Percentiles rank a stretch among this genome's conserved stretches.
These are phyloP conservation scores for Sminthopsis crassicaudata DNA, from an alignment of 2,113 vertebrate genomes.

Conservation along the genomic window DNA sequence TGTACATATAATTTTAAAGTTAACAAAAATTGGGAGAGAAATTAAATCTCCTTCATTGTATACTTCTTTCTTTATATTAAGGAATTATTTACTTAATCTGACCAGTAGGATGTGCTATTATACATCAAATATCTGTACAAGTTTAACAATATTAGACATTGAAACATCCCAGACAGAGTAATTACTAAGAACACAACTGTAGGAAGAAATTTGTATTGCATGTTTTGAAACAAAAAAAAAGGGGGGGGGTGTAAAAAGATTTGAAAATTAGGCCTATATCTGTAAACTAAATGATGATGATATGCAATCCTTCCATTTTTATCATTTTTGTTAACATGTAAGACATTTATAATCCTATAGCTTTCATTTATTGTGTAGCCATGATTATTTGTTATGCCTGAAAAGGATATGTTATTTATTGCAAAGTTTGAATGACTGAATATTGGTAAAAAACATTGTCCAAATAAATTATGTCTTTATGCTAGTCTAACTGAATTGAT, in stretches of 20 bases:
- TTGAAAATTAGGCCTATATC: constrained; percentile 22
- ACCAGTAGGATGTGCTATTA: not conserved
- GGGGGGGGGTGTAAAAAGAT: not conserved
- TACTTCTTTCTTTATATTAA: constrained; percentile 61
- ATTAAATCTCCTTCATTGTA: constrained; percentile 19
- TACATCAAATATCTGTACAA: constrained; percentile 6
- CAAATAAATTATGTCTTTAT: not conserved
- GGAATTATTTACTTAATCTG: constrained; percentile 45
- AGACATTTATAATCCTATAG: not conserved
- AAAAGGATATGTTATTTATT: not conserved
- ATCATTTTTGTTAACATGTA: not conserved
- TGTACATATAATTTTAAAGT: constrained; percentile 6
- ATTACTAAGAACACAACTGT: not conserved
- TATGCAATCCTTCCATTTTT: constrained; percentile 22
- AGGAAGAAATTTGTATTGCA: not conserved
- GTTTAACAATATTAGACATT: constrained; percentile 4
- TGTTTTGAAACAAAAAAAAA: not conserved
- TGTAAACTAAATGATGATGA: constrained; percentile 37
- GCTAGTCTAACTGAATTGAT: not conserved
- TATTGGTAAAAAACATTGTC: not conserved
- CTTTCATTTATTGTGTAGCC: constrained; percentile 32
- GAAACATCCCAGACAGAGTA: not conserved
- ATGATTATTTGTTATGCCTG: constrained; percentile 14
- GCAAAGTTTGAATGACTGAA: constrained; percentile 26
- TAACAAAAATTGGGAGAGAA: constrained; percentile 29